Evolutionary conservation across 2,888 invertebrate genomes (phyloP).

Genomic region (Bhutanitis thaidina): DNA sequence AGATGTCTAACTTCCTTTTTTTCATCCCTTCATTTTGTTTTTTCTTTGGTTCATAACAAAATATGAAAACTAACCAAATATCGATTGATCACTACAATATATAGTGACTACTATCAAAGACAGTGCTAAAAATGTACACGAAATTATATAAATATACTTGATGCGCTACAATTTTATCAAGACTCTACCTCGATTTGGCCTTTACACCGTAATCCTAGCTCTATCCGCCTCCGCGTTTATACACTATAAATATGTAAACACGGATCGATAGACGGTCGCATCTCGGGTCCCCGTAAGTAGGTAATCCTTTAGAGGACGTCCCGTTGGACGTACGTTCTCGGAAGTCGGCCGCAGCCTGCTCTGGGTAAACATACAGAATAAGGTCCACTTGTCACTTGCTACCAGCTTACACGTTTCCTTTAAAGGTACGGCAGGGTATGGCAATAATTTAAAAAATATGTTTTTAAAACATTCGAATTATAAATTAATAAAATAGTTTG

Average conservation of each 20-base stretch:
- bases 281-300: conserved; percentile 13
- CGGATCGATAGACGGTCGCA: conserved; percentile 1
- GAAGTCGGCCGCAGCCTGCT: conserved; percentile 37
- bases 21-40: too few relatives aligned
- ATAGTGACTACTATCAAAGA: too few relatives aligned
- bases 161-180: not conserved
- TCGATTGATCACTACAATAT: too few relatives aligned
- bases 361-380: conserved; percentile 67
- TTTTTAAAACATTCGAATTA: too few relatives aligned
- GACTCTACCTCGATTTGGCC: not conserved
- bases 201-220: not conserved
- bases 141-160: not conserved
- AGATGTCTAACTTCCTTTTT: too few relatives aligned
- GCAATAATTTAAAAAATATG: not conserved
- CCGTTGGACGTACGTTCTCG: conserved; percentile 43
- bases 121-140: too few relatives aligned
- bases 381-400: conserved; percentile 67
- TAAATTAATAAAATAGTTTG: too few relatives aligned
- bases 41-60: too few relatives aligned
- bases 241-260: conserved; percentile 11
- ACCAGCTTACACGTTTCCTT: conserved; percentile 73
- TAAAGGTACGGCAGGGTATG: conserved; percentile 32
- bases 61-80: too few relatives aligned
- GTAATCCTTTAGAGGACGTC: conserved; percentile 28
- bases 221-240: not conserved